phyloP scores from a whole-genome alignment of 1,140 invertebrate species.

The Propsilocerus akamusi region DNA sequence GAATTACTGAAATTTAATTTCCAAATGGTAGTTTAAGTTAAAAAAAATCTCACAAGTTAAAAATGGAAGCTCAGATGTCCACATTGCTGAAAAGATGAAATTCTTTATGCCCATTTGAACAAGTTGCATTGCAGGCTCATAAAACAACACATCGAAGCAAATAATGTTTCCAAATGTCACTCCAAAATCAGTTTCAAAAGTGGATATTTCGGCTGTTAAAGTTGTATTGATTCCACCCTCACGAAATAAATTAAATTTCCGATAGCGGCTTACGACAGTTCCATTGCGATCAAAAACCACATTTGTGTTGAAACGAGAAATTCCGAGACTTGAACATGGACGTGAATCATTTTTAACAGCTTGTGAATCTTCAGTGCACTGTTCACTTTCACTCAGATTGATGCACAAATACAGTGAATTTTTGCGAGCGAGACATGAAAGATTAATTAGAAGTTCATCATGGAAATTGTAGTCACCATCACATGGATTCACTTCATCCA shows the following conservation, averaged over 20 bases:
- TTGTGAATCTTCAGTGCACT: too few species aligned
- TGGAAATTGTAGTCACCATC: too few species aligned
- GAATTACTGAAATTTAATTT: too few species aligned
- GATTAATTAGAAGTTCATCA: too few species aligned
- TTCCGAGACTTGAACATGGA: too few species aligned
- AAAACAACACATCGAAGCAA: slow-evolving; percentile 56
- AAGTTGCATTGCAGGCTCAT: slow-evolving; percentile 32
- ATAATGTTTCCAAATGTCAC: slow-evolving; percentile 51
- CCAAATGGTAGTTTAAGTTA: too few species aligned
- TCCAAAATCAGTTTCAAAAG: slow-evolving; percentile 52
- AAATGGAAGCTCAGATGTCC: slow-evolving; percentile 46
- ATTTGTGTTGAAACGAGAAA: slow-evolving; percentile 59
- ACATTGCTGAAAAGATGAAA: slow-evolving; percentile 44
- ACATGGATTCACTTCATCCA: too few species aligned
- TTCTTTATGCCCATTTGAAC: slow-evolving; percentile 32
- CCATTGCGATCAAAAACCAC: slow-evolving; percentile 37
- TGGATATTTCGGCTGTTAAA: slow-evolving; percentile 25
- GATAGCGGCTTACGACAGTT: slow-evolving; percentile 35
- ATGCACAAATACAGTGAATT: too few species aligned
- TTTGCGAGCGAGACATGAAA: too few species aligned
- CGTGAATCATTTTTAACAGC: too few species aligned
- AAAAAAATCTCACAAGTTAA: too few species aligned
- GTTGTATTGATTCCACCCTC: slow-evolving; percentile 32
- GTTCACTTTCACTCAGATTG: too few species aligned
- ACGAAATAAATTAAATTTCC: slow-evolving; percentile 43